Evolutionary conservation across 2,888 invertebrate species (phyloP).

Genomic region (Cynaeus angustus): DNA sequence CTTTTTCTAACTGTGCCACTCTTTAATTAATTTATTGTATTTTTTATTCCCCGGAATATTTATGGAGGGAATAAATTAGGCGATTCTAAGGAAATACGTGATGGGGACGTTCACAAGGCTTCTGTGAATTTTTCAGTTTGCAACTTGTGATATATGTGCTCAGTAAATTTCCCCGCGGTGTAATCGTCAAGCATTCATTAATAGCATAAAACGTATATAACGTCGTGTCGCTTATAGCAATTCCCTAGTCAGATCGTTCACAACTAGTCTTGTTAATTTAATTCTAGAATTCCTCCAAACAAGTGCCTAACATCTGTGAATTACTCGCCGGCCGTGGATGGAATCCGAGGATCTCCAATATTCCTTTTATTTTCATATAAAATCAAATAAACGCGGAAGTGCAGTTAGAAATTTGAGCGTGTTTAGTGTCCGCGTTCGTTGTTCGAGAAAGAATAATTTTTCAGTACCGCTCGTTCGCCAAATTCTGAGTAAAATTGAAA

Average conservation of each 20-base stretch:
- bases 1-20: constrained; percentile 4
- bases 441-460: too few relatives aligned
- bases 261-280: constrained; percentile 41
- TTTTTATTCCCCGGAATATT: constrained; percentile 10
- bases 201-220: constrained; percentile 57
- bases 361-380: too few relatives aligned
- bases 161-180: constrained; percentile 61
- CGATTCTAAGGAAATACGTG: constrained; percentile 33
- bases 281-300: constrained; percentile 25
- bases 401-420: too few relatives aligned
- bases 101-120: constrained; percentile 21
- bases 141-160: constrained; percentile 45
- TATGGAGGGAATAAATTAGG: constrained; percentile 36
- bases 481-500: constrained; percentile 42
- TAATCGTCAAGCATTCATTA: constrained; percentile 62
- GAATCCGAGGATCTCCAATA: too few relatives aligned
- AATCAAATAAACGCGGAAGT: too few relatives aligned
- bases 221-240: constrained; percentile 37
- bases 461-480: constrained; percentile 12
- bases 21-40: constrained; percentile 42
- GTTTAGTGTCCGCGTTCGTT: too few relatives aligned
- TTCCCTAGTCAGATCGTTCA: constrained; percentile 33
- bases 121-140: constrained; percentile 38
- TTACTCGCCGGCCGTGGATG: too few relatives aligned
- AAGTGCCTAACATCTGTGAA: constrained; percentile 20